Conservation (phyloP, 2,113 vertebrate genomes). For the Bagarius yarrelli region DNA sequence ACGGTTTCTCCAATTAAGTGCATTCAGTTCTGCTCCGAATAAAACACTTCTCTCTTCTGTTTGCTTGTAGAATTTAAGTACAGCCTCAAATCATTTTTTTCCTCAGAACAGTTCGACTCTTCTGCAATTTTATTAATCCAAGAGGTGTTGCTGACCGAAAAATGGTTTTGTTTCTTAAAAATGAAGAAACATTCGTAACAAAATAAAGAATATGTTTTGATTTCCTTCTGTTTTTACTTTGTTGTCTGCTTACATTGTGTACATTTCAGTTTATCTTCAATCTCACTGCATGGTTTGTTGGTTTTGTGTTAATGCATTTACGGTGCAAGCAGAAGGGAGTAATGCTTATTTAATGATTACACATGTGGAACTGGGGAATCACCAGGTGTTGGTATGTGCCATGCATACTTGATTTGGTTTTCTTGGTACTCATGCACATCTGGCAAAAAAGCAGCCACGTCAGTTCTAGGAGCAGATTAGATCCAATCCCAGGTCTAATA, state of each 20-base stretch:
- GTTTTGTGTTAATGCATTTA: not conserved
- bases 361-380: not conserved
- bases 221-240: not conserved
- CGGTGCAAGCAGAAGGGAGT: not conserved
- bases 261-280: not conserved
- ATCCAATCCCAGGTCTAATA: not conserved
- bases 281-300: not conserved
- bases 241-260: not conserved
- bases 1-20: not conserved
- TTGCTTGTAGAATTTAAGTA: not conserved
- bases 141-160: not conserved
- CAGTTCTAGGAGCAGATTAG: not conserved
- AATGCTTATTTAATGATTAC: not conserved
- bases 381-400: not conserved
- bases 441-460: not conserved
- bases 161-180: not conserved
- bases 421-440: not conserved
- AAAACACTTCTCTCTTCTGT: not conserved
- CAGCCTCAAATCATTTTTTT: not conserved
- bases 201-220: not conserved
- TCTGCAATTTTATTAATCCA: slow-evolving; percentile 4
- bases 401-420: not conserved
- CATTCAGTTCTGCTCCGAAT: not conserved
- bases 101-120: not conserved
- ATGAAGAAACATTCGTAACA: no score